Percentiles rank a stretch among this genome's conserved stretches.
Evolutionary conservation across 1,140 invertebrate genomes (phyloP).

Genomic region (Eupristina koningsbergeri): DNA sequence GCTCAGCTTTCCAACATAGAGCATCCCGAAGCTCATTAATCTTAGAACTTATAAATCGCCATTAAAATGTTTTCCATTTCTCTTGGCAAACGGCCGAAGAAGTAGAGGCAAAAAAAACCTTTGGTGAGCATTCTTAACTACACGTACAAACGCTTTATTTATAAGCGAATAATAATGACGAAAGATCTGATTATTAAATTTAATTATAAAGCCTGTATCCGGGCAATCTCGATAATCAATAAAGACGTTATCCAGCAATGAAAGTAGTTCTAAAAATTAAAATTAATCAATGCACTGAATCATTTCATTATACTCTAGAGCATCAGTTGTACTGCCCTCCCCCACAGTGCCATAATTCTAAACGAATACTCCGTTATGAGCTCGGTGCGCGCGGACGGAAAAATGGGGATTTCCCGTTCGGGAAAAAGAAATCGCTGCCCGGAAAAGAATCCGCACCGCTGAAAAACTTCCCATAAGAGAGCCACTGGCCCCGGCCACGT

Average conservation of each 20-base stretch:
- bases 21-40: no score
- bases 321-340: neutral
- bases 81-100: neutral
- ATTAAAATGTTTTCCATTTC: neutral
- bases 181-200: slow-evolving; percentile 14
- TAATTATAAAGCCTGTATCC: neutral
- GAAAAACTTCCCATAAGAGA: slow-evolving; percentile 9
- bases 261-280: neutral
- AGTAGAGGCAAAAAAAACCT: neutral
- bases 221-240: slow-evolving; percentile 10
- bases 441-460: neutral
- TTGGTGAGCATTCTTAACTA: neutral
- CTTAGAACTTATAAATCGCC: no score
- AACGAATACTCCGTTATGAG: slow-evolving; percentile 21
- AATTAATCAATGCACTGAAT: slow-evolving; percentile 12
- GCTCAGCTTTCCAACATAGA: neutral
- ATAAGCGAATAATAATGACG: neutral
- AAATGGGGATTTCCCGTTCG: neutral
- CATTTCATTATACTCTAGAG: neutral
- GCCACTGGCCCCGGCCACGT: neutral
- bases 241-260: slow-evolving; percentile 6
- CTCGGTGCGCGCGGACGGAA: neutral
- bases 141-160: neutral
- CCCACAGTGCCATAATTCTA: slow-evolving; percentile 36
- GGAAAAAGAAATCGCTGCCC: neutral